Conservation (phyloP, 2,888 invertebrate genomes). For the Spilarctia lutea region DNA sequence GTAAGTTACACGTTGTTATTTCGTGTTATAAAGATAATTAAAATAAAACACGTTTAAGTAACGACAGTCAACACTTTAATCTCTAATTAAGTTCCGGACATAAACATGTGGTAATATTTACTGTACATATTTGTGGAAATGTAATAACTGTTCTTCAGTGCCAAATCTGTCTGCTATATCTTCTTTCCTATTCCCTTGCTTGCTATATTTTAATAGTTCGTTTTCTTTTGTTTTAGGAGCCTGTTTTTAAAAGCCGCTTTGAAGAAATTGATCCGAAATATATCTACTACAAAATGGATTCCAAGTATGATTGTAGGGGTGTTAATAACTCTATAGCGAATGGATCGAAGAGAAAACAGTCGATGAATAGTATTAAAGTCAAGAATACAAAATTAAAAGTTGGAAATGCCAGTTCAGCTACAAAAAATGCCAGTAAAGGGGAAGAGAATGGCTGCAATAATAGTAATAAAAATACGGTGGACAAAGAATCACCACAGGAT, state of each 20-base stretch:
- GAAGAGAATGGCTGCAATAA: conserved; percentile 50
- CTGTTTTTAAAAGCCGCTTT: neutral
- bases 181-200: no score
- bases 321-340: conserved; percentile 53
- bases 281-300: conserved; percentile 68
- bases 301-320: conserved; percentile 74
- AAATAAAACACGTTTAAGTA: neutral
- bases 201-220: neutral
- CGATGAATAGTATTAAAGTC: conserved; percentile 57
- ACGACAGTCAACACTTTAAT: neutral
- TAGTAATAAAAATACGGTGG: conserved; percentile 40
- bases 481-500: conserved; percentile 56
- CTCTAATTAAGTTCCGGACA: neutral
- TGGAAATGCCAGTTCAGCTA: conserved; percentile 32
- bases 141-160: no score
- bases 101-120: neutral
- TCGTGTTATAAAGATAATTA: neutral
- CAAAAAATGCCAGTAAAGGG: conserved; percentile 18
- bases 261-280: neutral
- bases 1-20: neutral
- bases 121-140: neutral
- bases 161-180: no score
- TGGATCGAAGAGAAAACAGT: conserved; percentile 62
- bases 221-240: neutral
- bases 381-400: conserved; percentile 67